Percentiles rank a stretch among this genome's conserved stretches.
Conservation (phyloP, 2,797 vertebrate genomes). For the Anableps anableps region DNA sequence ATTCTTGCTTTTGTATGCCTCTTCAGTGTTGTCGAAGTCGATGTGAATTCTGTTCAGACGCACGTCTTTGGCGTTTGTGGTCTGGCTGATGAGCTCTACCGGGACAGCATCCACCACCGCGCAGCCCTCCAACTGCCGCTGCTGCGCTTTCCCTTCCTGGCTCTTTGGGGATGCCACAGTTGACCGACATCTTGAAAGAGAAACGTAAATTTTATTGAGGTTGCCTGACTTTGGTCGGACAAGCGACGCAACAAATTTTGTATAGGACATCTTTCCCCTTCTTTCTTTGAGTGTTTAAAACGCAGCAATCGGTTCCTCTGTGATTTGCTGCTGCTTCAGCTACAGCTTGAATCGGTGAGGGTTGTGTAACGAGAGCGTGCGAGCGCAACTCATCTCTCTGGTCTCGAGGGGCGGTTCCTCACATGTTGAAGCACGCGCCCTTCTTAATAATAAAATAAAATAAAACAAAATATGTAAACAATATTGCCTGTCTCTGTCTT, state of each 20-base stretch:
- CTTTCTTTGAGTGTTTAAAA: not conserved
- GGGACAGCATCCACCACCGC: constrained; percentile 62
- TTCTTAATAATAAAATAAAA: not conserved
- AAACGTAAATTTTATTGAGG: constrained; percentile 34
- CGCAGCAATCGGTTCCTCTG: not conserved
- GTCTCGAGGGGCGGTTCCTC: not conserved
- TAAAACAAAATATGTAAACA: not conserved
- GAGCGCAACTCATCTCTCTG: not conserved
- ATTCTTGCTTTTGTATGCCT: constrained; percentile 90
- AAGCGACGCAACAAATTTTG: constrained; percentile 59
- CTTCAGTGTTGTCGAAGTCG: constrained; percentile 86
- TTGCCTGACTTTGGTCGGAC: constrained; percentile 39
- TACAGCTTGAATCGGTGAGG: not conserved
- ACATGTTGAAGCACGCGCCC: not conserved
- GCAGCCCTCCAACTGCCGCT: constrained; percentile 46
- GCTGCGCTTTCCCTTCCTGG: constrained; percentile 55
- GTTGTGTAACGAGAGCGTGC: not conserved
- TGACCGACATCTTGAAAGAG: constrained; percentile 65
- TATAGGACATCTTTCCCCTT: constrained; percentile 68
- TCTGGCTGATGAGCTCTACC: constrained; percentile 66
- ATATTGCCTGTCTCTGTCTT: too few species aligned
- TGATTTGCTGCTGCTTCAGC: not conserved
- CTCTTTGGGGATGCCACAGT: constrained; percentile 66
- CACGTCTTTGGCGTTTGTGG: not conserved
- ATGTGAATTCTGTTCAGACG: constrained; percentile 60